Base-by-base conservation (phyloP, 2,113 vertebrate genomes). In the Hemiscyllium ocellatum region DNA sequence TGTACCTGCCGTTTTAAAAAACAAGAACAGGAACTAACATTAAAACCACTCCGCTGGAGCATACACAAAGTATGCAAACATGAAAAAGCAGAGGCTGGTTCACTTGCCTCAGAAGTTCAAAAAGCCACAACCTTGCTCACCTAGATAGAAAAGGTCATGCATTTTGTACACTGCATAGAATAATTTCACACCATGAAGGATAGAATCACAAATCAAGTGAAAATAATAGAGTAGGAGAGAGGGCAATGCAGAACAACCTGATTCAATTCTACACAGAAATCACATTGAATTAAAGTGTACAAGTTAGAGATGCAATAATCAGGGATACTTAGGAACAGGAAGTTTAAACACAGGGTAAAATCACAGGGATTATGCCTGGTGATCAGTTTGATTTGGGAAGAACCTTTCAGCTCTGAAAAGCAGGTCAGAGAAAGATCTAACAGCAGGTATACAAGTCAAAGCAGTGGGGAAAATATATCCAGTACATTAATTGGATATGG, bases 1-100 rank as follows among this genome's bases (percentile, higher is more conserved):
- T 22, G 98, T 98, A 98, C 99, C 99, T 99, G 97, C 96, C 76
- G 70, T 87, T 83, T 72, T 96, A 95, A 96, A 96, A 96, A 19
- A 94, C 66, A 96, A 70, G 42, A 66, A 96, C 26, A 90, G 15
- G 42, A 96, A 96, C 33, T 52, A 72, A 24, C 61, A 56, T 56
- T 15, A 42, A n/a, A n/a, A 69, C 26, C n/a, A 50, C 52, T 52
- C 29, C 5, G 29, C 33, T 85, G 76, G 76, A 29, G 65, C 50
- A 52, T 95, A 70, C 33, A 76, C 69, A 56, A 76, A 70, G 47
- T 29, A 95, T 52, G 37, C 33, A 80, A 24, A 95, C 42, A 17
- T 47, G 42, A 70, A 47, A 72, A 76, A 95, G 68, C 70, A 26
- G 20, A 47, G 66, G 17, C 76, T 4, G 13, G 76, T 37, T 61